A percentile compares a stretch with the other conserved stretches of the same genome.
Evolutionary conservation across 2,888 invertebrate genomes (phyloP).

Genomic region (Apocheima hispidaria): DNA sequence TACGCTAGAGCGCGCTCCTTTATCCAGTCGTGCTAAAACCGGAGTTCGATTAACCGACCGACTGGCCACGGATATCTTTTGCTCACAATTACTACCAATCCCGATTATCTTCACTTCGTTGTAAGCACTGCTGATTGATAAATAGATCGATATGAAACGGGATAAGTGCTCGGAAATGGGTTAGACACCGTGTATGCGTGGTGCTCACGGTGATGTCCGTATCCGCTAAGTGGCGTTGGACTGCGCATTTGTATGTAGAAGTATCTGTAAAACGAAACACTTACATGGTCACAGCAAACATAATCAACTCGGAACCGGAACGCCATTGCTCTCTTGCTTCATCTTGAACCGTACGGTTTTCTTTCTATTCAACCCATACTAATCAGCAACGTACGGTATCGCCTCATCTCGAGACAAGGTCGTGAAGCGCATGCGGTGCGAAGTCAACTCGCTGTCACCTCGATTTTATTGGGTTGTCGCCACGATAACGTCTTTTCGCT

Average conservation of each 20-base stretch:
- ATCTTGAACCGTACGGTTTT: too few relatives aligned
- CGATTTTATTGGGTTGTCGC: too few relatives aligned
- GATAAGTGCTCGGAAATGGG: slow-evolving; percentile 32
- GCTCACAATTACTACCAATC: slow-evolving; percentile 25
- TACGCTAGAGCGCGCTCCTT: slow-evolving; percentile 16
- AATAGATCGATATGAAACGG: slow-evolving; percentile 26
- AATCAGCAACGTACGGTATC: too few relatives aligned
- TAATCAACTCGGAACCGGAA: too few relatives aligned
- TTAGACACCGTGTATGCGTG: slow-evolving; percentile 30
- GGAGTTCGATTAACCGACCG: slow-evolving; percentile 29
- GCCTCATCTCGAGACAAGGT: too few relatives aligned
- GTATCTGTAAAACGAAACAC: too few relatives aligned
- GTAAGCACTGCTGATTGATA: slow-evolving; percentile 31
- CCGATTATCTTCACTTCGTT: slow-evolving; percentile 30
- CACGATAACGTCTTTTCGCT: too few relatives aligned
- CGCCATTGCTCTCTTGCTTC: too few relatives aligned
- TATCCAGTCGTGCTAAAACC: slow-evolving; percentile 21
- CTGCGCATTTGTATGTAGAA: not conserved
- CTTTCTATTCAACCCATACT: too few relatives aligned
- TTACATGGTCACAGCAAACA: too few relatives aligned
- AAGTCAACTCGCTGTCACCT: too few relatives aligned
- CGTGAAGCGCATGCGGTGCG: too few relatives aligned
- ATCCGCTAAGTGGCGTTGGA: slow-evolving; percentile 1
- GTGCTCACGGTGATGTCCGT: slow-evolving; percentile 11
- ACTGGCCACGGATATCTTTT: slow-evolving; percentile 28